phyloP scores from a whole-genome alignment of 1,140 invertebrate genomes.

The Drosophila truncata region DNA sequence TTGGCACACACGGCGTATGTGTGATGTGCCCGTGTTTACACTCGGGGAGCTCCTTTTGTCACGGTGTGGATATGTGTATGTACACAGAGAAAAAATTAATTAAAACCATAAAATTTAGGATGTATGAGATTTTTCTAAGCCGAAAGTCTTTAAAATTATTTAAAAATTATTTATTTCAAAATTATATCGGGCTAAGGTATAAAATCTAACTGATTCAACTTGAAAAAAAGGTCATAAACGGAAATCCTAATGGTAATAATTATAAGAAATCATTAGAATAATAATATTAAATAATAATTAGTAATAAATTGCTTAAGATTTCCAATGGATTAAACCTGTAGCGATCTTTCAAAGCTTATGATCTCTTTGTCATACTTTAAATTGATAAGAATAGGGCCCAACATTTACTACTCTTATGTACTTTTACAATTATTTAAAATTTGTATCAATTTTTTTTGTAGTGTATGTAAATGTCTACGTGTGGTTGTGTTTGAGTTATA shows the following conservation, averaged over 20 bases:
- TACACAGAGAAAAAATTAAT: background rate
- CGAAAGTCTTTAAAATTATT: too few species aligned
- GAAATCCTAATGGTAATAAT: background rate
- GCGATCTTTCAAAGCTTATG: background rate
- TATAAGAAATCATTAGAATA: background rate
- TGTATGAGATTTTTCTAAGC: background rate
- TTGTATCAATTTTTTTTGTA: background rate
- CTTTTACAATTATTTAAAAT: background rate
- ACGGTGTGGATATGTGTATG: background rate
- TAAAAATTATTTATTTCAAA: background rate
- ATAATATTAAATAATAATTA: background rate
- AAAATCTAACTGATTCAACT: background rate
- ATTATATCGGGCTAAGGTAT: background rate
- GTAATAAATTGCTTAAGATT: too few species aligned
- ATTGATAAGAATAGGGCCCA: background rate
- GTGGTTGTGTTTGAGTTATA: constrained; percentile 31
- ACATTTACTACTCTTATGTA: background rate
- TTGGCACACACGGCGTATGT: constrained; percentile 79
- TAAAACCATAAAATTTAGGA: too few species aligned
- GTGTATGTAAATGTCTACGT: constrained; percentile 6
- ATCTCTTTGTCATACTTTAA: rapidly evolving
- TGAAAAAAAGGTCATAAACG: background rate
- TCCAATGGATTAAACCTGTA: background rate
- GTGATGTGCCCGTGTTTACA: constrained; percentile 69
- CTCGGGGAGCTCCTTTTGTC: constrained; percentile 23